Evolutionary conservation across 2,113 vertebrate genomes (phyloP).

Genomic region (Sterna hirundo): DNA sequence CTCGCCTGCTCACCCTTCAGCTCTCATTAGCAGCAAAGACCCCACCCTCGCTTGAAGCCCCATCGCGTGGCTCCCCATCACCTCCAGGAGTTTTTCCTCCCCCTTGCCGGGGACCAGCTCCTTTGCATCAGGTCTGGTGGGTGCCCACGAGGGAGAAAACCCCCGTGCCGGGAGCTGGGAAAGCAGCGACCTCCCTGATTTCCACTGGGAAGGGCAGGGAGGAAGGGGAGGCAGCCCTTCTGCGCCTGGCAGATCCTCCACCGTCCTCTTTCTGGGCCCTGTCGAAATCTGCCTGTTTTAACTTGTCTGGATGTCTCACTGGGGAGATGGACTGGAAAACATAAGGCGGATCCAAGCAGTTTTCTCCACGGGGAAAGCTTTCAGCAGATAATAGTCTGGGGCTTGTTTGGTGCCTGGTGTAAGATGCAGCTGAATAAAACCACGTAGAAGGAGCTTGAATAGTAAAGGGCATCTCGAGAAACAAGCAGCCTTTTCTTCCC

Average conservation of each 20-base stretch:
- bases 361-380: constrained; percentile 48
- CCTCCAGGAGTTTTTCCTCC: background rate
- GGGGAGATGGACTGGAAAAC: constrained; percentile 61
- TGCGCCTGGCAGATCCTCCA: background rate
- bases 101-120: fast-evolving
- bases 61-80: background rate
- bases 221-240: background rate
- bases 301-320: constrained; percentile 50
- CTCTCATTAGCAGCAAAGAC: constrained; percentile 3
- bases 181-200: background rate
- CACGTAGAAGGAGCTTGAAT: constrained; percentile 42
- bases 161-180: background rate
- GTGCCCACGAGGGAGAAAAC: background rate
- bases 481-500: constrained; percentile 57
- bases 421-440: constrained; percentile 57
- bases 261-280: background rate
- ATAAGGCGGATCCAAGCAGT: constrained; percentile 53
- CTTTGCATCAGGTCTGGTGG: fast-evolving
- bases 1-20: background rate
- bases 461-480: constrained; percentile 44
- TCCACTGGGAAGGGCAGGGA: background rate
- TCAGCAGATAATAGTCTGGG: constrained; percentile 39
- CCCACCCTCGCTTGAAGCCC: background rate
- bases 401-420: constrained; percentile 44
- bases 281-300: constrained; percentile 48